A percentile compares a stretch with the other conserved stretches of the same genome.
Conservation (phyloP, 1,140 invertebrate species). For the Pristionchus pacificus region DNA sequence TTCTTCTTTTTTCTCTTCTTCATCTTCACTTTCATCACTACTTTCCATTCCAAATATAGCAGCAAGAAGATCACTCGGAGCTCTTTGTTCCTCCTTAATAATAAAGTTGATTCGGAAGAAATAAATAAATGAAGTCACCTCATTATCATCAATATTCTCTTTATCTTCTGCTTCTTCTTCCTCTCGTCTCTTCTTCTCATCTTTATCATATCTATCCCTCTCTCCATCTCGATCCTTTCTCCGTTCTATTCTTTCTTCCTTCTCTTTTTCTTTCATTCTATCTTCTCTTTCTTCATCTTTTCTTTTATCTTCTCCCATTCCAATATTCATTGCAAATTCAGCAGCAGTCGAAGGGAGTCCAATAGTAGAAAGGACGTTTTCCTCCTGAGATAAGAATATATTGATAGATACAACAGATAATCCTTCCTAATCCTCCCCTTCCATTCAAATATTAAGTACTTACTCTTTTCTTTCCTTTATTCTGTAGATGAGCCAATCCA, state of each 20-base stretch:
- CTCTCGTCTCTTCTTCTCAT: slow-evolving; percentile 1
- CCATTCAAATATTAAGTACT: slow-evolving; percentile 16
- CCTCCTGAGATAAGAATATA: no score
- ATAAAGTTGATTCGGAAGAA: neutral
- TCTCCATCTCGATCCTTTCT: slow-evolving; percentile 61
- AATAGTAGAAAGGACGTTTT: slow-evolving; percentile 12
- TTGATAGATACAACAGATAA: neutral
- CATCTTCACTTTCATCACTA: slow-evolving; percentile 6
- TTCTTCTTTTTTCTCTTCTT: slow-evolving; percentile 25
- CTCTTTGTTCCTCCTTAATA: slow-evolving; percentile 20
- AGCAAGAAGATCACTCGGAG: neutral
- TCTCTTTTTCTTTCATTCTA: slow-evolving; percentile 35
- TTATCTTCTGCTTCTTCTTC: slow-evolving; percentile 1
- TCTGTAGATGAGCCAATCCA: slow-evolving; percentile 34
- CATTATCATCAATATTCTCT: neutral
- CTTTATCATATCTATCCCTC: slow-evolving; percentile 56
- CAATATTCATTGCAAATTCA: slow-evolving; percentile 24
- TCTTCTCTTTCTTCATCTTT: slow-evolving; percentile 22
- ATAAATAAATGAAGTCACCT: neutral
- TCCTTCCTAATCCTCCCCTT: neutral
- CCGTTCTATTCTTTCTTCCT: slow-evolving; percentile 47
- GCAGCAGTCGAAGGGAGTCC: slow-evolving; percentile 34
- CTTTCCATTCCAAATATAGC: neutral
- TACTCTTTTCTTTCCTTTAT: slow-evolving; percentile 15
- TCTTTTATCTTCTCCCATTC: slow-evolving; percentile 22